A percentile compares a stretch with the other conserved stretches of the same genome.
phyloP scores from a whole-genome alignment of 2,888 invertebrate species.

The Imbricaverruca yamaguchii region DNA sequence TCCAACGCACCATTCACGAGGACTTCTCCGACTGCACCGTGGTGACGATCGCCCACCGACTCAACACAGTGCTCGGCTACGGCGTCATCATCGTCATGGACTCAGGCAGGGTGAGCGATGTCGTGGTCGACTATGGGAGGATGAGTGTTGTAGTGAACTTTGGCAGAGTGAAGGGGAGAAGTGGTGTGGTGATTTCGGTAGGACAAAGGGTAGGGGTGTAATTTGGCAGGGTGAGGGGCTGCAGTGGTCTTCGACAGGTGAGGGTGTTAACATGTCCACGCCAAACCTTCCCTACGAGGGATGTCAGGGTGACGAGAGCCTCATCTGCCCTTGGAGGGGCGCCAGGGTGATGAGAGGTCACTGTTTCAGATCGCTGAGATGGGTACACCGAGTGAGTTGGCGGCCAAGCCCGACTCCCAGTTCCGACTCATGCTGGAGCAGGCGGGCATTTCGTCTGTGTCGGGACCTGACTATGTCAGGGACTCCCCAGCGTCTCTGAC shows the following conservation, averaged over 20 bases:
- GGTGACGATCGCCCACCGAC: constrained; percentile 83
- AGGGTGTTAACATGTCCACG: too few relatives aligned
- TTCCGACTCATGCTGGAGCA: constrained; percentile 31
- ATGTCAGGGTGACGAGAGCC: too few relatives aligned
- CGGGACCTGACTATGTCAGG: constrained; percentile 30
- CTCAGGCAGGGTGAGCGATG: constrained; percentile 42
- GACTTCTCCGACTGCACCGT: constrained; percentile 82
- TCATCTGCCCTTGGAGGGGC: neutral
- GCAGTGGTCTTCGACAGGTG: too few relatives aligned
- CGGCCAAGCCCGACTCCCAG: constrained; percentile 26
- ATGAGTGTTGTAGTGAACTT: neutral
- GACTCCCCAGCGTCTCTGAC: constrained; percentile 23
- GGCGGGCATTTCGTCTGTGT: neutral
- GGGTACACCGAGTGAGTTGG: constrained; percentile 28
- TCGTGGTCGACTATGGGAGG: neutral
- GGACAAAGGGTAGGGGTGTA: constrained; percentile 26
- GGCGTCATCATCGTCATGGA: constrained; percentile 45
- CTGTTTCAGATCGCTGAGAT: constrained; percentile 30
- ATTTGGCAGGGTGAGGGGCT: constrained; percentile 42
- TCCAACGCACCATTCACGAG: constrained; percentile 68
- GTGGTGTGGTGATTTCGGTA: too few relatives aligned
- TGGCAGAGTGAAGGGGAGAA: neutral
- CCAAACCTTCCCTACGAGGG: too few relatives aligned
- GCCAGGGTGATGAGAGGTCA: too few relatives aligned
- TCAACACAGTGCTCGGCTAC: constrained; percentile 87